Evolutionary conservation across 2,888 invertebrate genomes (phyloP).

Genomic region (Oligia latruncula): DNA sequence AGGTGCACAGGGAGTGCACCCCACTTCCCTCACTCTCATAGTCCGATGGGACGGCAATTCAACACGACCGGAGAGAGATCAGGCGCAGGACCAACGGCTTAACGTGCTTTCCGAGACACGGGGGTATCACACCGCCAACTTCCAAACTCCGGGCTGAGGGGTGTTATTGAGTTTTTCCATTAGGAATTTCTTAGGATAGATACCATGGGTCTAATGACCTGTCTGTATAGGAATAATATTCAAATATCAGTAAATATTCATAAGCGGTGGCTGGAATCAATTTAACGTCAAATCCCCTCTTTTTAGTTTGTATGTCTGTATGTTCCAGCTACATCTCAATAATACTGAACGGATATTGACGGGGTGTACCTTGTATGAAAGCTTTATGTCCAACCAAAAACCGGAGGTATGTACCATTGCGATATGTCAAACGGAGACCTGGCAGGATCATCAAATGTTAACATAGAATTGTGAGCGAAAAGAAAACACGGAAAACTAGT

Average conservation of each 20-base stretch:
- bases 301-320: slow-evolving; percentile 50
- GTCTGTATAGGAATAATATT: too few species aligned
- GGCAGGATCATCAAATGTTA: slow-evolving; percentile 31
- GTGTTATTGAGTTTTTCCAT: too few species aligned
- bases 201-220: too few species aligned
- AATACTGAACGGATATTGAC: slow-evolving; percentile 54
- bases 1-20: too few species aligned
- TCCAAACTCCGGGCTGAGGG: too few species aligned
- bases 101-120: too few species aligned
- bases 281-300: background rate
- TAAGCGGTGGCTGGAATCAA: slow-evolving; percentile 34
- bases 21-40: too few species aligned
- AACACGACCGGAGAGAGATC: too few species aligned
- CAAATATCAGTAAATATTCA: background rate
- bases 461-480: background rate
- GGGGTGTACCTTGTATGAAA: slow-evolving; percentile 59
- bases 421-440: slow-evolving; percentile 24
- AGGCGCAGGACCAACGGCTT: too few species aligned
- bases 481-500: background rate
- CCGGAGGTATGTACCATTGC: slow-evolving; percentile 57
- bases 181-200: too few species aligned
- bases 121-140: too few species aligned
- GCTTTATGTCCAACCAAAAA: slow-evolving; percentile 48
- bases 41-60: too few species aligned
- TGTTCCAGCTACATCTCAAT: slow-evolving; percentile 60